Base-by-base conservation (phyloP, 2,797 vertebrate species). In the Tamandua tetradactyla region DNA sequence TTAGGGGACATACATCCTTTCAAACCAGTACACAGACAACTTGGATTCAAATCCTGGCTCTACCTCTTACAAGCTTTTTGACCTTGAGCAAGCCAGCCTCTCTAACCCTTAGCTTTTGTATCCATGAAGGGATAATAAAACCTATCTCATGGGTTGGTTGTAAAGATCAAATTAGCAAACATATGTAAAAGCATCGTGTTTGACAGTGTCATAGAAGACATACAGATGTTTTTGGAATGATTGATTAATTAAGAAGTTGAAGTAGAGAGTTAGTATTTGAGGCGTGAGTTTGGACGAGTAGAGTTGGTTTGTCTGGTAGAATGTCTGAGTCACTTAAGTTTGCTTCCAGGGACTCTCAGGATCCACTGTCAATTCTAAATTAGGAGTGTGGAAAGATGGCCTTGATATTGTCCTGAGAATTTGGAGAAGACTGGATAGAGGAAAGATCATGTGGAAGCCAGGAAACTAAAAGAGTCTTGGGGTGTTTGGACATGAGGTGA, bases 1-100 rank as follows among this genome's bases (percentile, higher is more conserved):
- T n/a, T n/a, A n/a, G n/a, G n/a, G n/a, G n/a, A n/a, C n/a, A n/a
- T n/a, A n/a, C n/a, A n/a, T n/a, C n/a, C n/a, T n/a, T n/a, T n/a
- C n/a, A n/a, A n/a, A n/a, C n/a, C n/a, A n/a, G n/a, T n/a, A n/a
- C n/a, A n/a, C n/a, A n/a, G 44, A 81, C 55, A 81, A 62, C 40
- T 17, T 79, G 49, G 30, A 18, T 74, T 94, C 59, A 88, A 94
- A 79, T 78, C 30, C 59, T 79, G 32, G 14, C 13, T 87, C 79
- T 93, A 37, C 20, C 27, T 94, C 81, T 91, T 85, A 64, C 49
- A 18, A 30, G 8, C 20, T 87, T 92, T 94, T 87, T 90, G 27
- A 72, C 59, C 80, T 86, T 55, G 59, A 55, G 14, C 14, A 79
- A 94, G 30, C 37, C 27, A 74, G 57, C 6, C 27, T 14, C 7